Percentiles rank a stretch among this genome's conserved stretches.
Evolutionary conservation across 2,888 invertebrate genomes (phyloP).

Genomic region (Phasia obesa): DNA sequence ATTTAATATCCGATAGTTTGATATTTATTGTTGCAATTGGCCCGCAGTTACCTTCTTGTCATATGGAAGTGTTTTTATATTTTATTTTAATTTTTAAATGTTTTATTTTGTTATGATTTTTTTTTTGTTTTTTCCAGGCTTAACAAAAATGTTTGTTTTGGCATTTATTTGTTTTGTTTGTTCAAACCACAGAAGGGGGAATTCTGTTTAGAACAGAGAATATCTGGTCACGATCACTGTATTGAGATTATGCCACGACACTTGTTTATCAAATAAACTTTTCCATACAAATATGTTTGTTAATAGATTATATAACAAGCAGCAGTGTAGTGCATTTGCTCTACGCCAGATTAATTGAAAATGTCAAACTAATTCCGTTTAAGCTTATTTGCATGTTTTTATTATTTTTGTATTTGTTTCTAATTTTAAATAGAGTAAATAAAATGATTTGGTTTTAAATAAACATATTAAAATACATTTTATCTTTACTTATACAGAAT

Average conservation of each 20-base stretch:
- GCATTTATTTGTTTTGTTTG: conserved; percentile 62
- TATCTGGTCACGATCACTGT: conserved; percentile 66
- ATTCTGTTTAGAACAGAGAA: conserved; percentile 42
- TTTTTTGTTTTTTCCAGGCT: conserved; percentile 14
- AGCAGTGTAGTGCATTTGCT: conserved; percentile 43
- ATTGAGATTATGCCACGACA: conserved; percentile 59
- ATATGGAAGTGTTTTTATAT: conserved; percentile 59
- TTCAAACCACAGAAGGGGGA: conserved; percentile 28
- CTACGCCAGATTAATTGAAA: conserved; percentile 65
- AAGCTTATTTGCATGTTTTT: conserved; percentile 7
- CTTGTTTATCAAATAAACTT: conserved; percentile 47
- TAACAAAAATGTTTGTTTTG: conserved; percentile 64
- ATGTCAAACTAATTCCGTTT: conserved; percentile 68
- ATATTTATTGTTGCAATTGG: conserved; percentile 59
- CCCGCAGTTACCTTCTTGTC: conserved; percentile 61
- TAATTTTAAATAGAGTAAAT: conserved; percentile 20
- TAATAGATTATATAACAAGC: conserved; percentile 35
- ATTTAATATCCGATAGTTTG: conserved; percentile 68
- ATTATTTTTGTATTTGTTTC: conserved; percentile 3
- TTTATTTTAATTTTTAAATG: conserved; percentile 21
- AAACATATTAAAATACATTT: neutral
- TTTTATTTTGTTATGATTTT: conserved; percentile 18
- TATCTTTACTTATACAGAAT: neutral
- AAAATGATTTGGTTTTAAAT: conserved; percentile 7
- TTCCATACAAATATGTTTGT: conserved; percentile 21